A percentile compares a stretch with the other conserved stretches of the same genome.
Conservation (phyloP, 2,888 invertebrate species). For the Polydrusus tereticollis region DNA sequence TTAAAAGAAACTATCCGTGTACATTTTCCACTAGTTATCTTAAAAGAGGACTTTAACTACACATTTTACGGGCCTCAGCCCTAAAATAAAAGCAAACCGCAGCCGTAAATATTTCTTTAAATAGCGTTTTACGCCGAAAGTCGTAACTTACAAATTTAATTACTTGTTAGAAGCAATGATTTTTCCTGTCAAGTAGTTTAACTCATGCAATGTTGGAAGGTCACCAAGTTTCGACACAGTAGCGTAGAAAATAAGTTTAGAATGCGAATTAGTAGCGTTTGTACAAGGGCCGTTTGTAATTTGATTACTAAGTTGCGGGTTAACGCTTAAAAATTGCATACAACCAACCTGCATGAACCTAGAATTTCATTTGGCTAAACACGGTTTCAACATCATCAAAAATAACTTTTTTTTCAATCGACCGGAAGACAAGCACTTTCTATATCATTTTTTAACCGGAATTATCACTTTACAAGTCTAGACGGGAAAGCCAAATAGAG, state of each 20-base stretch:
- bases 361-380: too few species aligned
- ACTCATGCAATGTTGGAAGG: slow-evolving; percentile 35
- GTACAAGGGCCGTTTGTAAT: not conserved
- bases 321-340: too few species aligned
- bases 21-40: slow-evolving; percentile 20
- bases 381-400: too few species aligned
- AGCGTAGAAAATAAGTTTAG: not conserved
- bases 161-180: slow-evolving; percentile 36
- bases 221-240: slow-evolving; percentile 17
- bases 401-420: too few species aligned
- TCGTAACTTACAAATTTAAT: slow-evolving; percentile 38
- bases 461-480: too few species aligned
- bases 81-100: slow-evolving; percentile 26
- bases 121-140: slow-evolving; percentile 18
- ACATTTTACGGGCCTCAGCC: slow-evolving; percentile 20
- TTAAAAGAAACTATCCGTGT: slow-evolving; percentile 14
- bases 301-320: not conserved
- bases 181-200: slow-evolving; percentile 35
- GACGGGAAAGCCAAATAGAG: too few species aligned
- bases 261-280: not conserved
- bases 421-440: too few species aligned
- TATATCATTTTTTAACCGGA: too few species aligned
- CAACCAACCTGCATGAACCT: too few species aligned
- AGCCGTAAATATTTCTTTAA: slow-evolving; percentile 33
- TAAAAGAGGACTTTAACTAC: slow-evolving; percentile 21